phyloP scores from a whole-genome alignment of 2,113 vertebrate genomes.

The Sitta europaea region DNA sequence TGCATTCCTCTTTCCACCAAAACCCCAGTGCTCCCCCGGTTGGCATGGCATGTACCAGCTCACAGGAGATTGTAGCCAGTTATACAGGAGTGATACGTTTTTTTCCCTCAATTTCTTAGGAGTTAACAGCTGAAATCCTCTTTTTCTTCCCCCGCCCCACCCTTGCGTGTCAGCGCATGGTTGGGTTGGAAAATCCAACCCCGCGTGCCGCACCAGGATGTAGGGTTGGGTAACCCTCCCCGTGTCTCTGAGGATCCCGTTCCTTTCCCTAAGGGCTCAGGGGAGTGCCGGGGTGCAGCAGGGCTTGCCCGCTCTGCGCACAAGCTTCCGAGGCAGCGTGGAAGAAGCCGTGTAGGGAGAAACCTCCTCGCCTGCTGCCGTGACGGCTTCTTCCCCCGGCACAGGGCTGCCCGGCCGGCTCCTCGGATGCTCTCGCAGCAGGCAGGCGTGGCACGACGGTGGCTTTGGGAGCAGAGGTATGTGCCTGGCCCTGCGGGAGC shows the following conservation, averaged over 20 bases:
- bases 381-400: not conserved
- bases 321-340: not conserved
- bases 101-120: not conserved
- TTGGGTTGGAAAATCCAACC: slow-evolving; percentile 19
- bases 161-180: not conserved
- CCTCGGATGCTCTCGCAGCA: not conserved
- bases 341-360: not conserved
- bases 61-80: not conserved
- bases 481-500: not conserved
- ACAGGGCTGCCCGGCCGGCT: not conserved
- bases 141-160: not conserved
- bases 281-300: not conserved
- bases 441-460: not conserved
- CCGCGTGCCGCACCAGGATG: not conserved
- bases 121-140: not conserved
- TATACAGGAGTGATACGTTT: not conserved
- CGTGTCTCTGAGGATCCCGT: not conserved
- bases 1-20: not conserved
- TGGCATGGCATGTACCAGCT: not conserved
- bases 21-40: rapidly evolving
- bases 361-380: not conserved
- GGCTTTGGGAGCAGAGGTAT: not conserved
- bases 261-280: slow-evolving; percentile 28
- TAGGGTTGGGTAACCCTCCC: not conserved
- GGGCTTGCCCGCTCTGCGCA: not conserved